A percentile compares a stretch with the other conserved stretches of the same genome.
phyloP scores from a whole-genome alignment of 2,888 invertebrate species.

The Hydrotaea diabolus region DNA sequence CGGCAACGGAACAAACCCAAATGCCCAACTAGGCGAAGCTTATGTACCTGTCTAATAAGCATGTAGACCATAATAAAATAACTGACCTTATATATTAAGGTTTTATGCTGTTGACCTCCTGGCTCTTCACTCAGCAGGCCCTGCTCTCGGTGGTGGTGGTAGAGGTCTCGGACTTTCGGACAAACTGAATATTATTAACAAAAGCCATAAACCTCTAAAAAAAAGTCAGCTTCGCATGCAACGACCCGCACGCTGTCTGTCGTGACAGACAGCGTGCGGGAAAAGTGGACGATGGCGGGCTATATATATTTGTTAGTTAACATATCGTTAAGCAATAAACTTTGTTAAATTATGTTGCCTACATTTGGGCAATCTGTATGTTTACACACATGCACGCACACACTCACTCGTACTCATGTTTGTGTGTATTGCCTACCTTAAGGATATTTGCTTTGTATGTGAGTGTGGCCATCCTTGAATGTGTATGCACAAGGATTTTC shows the following conservation, averaged over 20 bases:
- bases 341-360: conserved; percentile 55
- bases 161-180: not conserved
- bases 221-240: not conserved
- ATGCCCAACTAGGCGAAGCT: conserved; percentile 17
- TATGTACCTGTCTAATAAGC: conserved; percentile 55
- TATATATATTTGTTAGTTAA: conserved; percentile 20
- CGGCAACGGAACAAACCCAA: not conserved
- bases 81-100: conserved; percentile 41
- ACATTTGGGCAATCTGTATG: conserved; percentile 36
- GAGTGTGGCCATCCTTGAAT: not conserved
- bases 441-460: not conserved
- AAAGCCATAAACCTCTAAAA: conserved; percentile 45
- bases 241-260: not conserved
- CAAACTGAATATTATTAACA: conserved; percentile 48
- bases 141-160: too few relatives aligned
- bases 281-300: not conserved
- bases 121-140: not conserved
- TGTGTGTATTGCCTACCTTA: conserved; percentile 15
- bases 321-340: conserved; percentile 58
- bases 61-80: conserved; percentile 48
- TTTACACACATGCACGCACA: not conserved
- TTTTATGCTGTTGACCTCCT: not conserved
- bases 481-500: conserved; percentile 5
- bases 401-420: too few relatives aligned
- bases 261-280: conserved; percentile 11